Evolutionary conservation across 2,113 vertebrate genomes (phyloP).

Genomic region (Theristicus caerulescens): DNA sequence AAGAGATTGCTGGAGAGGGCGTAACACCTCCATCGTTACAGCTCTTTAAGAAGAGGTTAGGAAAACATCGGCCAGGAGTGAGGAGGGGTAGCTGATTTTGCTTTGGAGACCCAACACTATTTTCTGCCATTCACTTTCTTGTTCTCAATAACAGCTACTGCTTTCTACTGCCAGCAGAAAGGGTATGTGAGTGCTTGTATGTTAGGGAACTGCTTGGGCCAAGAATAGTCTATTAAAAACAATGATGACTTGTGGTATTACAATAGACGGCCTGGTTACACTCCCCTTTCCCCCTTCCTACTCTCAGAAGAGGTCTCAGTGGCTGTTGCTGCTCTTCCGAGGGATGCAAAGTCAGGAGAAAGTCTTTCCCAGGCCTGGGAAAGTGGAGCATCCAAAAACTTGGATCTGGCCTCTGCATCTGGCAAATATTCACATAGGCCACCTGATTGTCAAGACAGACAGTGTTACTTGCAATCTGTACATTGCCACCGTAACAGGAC

Average conservation of each 20-base stretch:
- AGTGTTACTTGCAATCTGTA: neutral
- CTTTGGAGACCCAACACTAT: neutral
- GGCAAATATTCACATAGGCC: neutral
- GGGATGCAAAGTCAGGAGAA: neutral
- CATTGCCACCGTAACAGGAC: neutral
- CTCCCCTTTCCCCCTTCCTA: neutral
- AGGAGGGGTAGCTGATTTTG: neutral
- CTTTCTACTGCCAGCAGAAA: neutral
- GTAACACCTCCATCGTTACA: conserved; percentile 5
- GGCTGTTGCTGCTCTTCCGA: neutral
- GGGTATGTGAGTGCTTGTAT: neutral
- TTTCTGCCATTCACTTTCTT: neutral
- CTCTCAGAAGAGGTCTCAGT: neutral
- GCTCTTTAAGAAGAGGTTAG: neutral
- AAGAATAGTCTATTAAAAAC: neutral
- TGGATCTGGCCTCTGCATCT: neutral
- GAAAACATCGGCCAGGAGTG: neutral
- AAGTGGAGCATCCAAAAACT: neutral
- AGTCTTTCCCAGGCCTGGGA: neutral
- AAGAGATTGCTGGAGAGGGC: neutral
- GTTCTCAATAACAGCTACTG: neutral
- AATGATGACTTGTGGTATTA: neutral
- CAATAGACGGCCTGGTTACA: neutral
- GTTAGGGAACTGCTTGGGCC: neutral
- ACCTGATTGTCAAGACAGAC: neutral